phyloP scores from a whole-genome alignment of 2,797 vertebrate genomes.

The Orientallactaga sibirica region DNA sequence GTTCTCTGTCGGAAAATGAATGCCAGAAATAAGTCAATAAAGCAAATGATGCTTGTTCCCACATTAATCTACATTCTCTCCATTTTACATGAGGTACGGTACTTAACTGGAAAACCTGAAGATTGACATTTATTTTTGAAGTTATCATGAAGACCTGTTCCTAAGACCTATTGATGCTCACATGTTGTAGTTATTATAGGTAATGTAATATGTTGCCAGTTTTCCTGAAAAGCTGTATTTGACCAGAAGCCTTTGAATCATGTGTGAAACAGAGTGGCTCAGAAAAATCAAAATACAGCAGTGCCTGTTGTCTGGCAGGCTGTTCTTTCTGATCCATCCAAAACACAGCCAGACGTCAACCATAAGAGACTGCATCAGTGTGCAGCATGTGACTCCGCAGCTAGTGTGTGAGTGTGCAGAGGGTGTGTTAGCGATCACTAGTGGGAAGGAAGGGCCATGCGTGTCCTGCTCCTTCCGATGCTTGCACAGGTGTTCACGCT shows the following conservation, averaged over 20 bases:
- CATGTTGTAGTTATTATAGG: neutral
- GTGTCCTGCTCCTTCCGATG: rapidly evolving
- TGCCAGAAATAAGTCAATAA: slow-evolving; percentile 48
- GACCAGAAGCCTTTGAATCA: neutral
- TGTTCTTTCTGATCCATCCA: neutral
- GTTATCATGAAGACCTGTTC: neutral
- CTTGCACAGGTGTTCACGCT: neutral
- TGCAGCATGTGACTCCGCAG: neutral
- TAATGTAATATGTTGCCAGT: neutral
- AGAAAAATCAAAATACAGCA: neutral
- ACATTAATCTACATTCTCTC: neutral
- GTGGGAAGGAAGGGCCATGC: neutral
- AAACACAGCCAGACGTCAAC: neutral
- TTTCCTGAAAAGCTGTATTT: slow-evolving; percentile 25
- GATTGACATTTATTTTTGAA: neutral
- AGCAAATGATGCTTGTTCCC: neutral
- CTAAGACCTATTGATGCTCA: neutral
- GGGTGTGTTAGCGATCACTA: neutral
- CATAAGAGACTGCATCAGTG: neutral
- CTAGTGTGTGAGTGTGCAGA: neutral
- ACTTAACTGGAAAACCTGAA: slow-evolving; percentile 10
- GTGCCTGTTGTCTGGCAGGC: neutral
- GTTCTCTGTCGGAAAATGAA: slow-evolving; percentile 16
- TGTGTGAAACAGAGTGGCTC: neutral
- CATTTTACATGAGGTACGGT: neutral